These are phyloP conservation scores for Haemorhous mexicanus DNA, from an alignment of 2,113 vertebrate species.

Conservation along the genomic window DNA sequence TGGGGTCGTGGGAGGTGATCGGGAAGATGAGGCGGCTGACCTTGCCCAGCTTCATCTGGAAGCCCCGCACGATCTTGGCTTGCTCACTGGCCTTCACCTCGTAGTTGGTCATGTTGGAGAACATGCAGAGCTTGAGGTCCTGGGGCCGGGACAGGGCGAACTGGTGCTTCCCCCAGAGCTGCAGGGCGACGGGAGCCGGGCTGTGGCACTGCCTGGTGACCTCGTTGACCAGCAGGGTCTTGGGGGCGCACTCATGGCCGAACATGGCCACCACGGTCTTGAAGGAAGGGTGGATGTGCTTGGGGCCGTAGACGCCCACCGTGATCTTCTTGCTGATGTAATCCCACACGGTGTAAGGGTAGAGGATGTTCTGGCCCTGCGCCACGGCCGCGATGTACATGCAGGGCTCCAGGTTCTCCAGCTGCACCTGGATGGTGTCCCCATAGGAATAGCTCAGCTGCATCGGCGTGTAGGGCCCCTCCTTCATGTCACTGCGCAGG, in stretches of 20 bases:
- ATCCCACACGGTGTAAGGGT: conserved; percentile 90
- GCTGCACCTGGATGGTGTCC: conserved; percentile 86
- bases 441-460: conserved; percentile 79
- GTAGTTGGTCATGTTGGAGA: conserved; percentile 93
- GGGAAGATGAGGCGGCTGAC: conserved; percentile 89
- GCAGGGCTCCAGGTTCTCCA: conserved; percentile 92
- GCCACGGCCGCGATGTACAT: conserved; percentile 90
- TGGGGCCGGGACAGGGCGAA: conserved; percentile 85
- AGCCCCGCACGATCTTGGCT: conserved; percentile 83
- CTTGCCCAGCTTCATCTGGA: conserved; percentile 94
- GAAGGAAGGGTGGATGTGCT: conserved; percentile 95
- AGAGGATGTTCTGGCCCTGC: conserved; percentile 78
- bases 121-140: conserved; percentile 88
- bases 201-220: conserved; percentile 79
- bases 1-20: conserved; percentile 78
- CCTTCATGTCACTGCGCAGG: conserved; percentile 87
- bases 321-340: conserved; percentile 91
- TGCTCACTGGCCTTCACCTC: conserved; percentile 84
- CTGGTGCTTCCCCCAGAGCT: conserved; percentile 96
- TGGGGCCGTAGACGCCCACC: conserved; percentile 91
- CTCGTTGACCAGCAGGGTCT: conserved; percentile 87
- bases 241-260: conserved; percentile 93
- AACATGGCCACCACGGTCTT: conserved; percentile 93
- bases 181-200: conserved; percentile 82
- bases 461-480: conserved; percentile 84